phyloP scores from a whole-genome alignment of 1,140 invertebrate species.

The Propsilocerus akamusi region DNA sequence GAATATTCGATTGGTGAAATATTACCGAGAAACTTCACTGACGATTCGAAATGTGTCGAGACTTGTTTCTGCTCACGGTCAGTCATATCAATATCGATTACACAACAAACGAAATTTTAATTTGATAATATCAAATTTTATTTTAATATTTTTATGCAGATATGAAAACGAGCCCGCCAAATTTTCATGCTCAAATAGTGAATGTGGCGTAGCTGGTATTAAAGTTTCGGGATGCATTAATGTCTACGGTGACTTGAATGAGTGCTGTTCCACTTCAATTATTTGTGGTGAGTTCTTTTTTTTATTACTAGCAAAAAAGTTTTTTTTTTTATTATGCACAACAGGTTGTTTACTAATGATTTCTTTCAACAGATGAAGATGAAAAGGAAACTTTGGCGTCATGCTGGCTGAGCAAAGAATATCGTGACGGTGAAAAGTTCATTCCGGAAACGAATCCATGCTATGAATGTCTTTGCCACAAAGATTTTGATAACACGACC shows the following conservation, averaged over 20 bases:
- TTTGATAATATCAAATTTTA: background rate
- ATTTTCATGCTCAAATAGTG: background rate
- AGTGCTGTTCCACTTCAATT: background rate
- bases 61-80: background rate
- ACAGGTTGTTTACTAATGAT: background rate
- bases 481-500: background rate
- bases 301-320: background rate
- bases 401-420: background rate
- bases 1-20: background rate
- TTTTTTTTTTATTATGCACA: background rate
- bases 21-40: background rate
- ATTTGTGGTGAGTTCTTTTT: background rate
- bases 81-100: background rate
- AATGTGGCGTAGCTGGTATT: background rate
- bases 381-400: background rate
- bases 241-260: background rate
- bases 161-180: background rate
- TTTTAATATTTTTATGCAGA: background rate
- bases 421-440: background rate
- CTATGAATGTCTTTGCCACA: background rate
- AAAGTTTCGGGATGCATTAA: background rate
- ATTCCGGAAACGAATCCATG: background rate
- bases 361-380: background rate
- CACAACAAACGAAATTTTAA: background rate
- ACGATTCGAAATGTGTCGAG: background rate